Conservation (phyloP, 2,797 vertebrate genomes). For the Danio kyathit region DNA sequence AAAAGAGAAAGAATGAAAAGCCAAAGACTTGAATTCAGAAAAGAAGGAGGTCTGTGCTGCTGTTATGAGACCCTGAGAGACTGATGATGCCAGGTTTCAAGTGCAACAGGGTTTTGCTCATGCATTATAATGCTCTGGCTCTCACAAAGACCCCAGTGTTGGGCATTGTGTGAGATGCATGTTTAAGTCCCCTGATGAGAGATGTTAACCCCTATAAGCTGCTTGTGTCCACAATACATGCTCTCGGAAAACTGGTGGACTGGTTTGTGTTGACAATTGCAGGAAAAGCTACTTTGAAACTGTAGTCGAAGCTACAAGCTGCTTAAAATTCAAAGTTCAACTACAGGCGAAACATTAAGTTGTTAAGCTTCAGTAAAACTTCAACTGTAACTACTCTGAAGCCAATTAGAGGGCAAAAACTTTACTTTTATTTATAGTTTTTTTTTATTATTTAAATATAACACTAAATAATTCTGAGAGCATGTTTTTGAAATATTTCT, state of each 20-base stretch:
- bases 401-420: too few relatives aligned
- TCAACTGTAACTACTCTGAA: too few relatives aligned
- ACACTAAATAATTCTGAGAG: too few relatives aligned
- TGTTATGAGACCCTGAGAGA: slow-evolving; percentile 19
- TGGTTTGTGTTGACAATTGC: slow-evolving; percentile 4
- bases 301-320: not conserved
- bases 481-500: too few relatives aligned
- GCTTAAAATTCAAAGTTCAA: not conserved
- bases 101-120: slow-evolving; percentile 28
- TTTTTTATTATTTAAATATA: too few relatives aligned
- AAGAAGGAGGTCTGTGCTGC: slow-evolving; percentile 23
- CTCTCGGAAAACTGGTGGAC: not conserved
- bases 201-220: slow-evolving; percentile 23
- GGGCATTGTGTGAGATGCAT: slow-evolving; percentile 51
- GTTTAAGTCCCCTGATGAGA: slow-evolving; percentile 45
- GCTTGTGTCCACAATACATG: slow-evolving; percentile 17
- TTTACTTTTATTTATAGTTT: too few relatives aligned
- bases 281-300: slow-evolving; percentile 23
- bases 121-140: slow-evolving; percentile 23
- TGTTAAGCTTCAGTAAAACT: too few relatives aligned
- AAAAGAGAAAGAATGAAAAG: not conserved
- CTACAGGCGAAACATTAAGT: not conserved
- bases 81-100: slow-evolving; percentile 32
- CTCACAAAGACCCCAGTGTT: slow-evolving; percentile 53
- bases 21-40: slow-evolving; percentile 29